Base-by-base conservation (phyloP, 2,888 invertebrate genomes). In the Trachelus stipa region DNA sequence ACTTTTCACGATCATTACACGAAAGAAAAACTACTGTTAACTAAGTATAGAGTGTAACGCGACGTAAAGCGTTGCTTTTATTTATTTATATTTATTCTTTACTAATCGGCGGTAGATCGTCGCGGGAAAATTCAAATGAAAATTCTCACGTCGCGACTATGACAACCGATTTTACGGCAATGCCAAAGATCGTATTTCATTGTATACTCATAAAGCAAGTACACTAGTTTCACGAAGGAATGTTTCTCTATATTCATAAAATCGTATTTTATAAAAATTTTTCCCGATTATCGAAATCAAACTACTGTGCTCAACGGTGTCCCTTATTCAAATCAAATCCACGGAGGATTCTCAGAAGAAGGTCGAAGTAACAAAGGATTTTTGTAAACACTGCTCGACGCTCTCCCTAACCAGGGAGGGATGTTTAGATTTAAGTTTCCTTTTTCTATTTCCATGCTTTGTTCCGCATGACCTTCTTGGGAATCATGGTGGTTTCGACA, bases 81-180 rank as follows among this genome's bases (percentile, higher is more conserved):
- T 80, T 76, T 79, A 33, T 80, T 79, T 75, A 56, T 79, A 75
- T 79, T 77, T 79, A 77, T 77, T 80, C 56, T 34, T 75, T 73
- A 74, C 34, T 69, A 30, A 33, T 34, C 30, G 71, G 34, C 71
- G 71, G 6, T 2, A 12, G 30, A 34, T 30, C 23, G 30, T 71
- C 15, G 56, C 56, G 56, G 56, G 56, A 56, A 56, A 56, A 23
- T 56, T 56, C 56, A 23, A 56, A 23, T 23, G 23, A 56, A 56
- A 56, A 23, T 56, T 56, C 23, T 23, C 56, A 1, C 23, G 23
- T 56, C 30, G 31, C 30, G 31, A 33, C 23, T 34, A 23, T 3
- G 11, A 11, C 2, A 11, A 71, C 71, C 71, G 71, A 71, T 71
- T 71, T 71, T 30, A 33, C 71, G 30, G 34, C 34, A 34, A 71